Evolutionary conservation across 2,113 vertebrate species (phyloP).

Genomic region (Hymenochirus boettgeri): DNA sequence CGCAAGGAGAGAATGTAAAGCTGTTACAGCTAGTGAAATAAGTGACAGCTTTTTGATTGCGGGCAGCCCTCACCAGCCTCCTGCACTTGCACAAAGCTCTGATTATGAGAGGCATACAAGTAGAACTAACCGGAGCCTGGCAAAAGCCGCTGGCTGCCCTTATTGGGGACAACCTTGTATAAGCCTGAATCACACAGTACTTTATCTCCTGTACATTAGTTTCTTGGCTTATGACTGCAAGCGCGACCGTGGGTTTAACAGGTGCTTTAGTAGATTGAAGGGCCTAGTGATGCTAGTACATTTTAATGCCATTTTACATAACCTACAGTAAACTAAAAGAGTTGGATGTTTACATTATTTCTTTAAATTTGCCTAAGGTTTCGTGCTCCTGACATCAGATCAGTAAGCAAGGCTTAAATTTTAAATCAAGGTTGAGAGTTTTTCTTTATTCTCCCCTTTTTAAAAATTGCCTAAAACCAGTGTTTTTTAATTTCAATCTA

Average conservation of each 20-base stretch:
- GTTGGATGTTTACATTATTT: too few species aligned
- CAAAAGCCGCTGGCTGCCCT: constrained; percentile 6
- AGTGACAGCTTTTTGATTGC: constrained; percentile 84
- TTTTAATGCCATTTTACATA: too few species aligned
- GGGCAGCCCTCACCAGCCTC: constrained; percentile 59
- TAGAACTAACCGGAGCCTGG: constrained; percentile 35
- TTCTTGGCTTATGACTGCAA: not conserved
- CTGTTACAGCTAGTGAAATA: constrained; percentile 87
- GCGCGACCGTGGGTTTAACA: not conserved
- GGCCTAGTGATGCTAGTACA: too few species aligned
- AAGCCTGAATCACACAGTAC: constrained; percentile 7
- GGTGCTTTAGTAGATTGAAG: too few species aligned
- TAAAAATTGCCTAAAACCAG: too few species aligned
- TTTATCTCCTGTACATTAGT: constrained; percentile 18
- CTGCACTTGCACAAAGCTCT: constrained; percentile 64
- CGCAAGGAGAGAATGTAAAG: constrained; percentile 70
- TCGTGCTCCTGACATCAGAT: too few species aligned
- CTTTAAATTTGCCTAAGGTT: too few species aligned
- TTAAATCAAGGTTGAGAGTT: too few species aligned
- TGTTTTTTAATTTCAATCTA: too few species aligned
- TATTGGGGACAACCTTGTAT: constrained; percentile 1
- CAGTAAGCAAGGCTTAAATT: too few species aligned
- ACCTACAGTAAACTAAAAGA: too few species aligned
- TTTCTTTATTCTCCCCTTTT: too few species aligned
- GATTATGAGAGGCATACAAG: constrained; percentile 49